Evolutionary conservation across 1,140 invertebrate genomes (phyloP).

Genomic region (Tetragonula clypearis): DNA sequence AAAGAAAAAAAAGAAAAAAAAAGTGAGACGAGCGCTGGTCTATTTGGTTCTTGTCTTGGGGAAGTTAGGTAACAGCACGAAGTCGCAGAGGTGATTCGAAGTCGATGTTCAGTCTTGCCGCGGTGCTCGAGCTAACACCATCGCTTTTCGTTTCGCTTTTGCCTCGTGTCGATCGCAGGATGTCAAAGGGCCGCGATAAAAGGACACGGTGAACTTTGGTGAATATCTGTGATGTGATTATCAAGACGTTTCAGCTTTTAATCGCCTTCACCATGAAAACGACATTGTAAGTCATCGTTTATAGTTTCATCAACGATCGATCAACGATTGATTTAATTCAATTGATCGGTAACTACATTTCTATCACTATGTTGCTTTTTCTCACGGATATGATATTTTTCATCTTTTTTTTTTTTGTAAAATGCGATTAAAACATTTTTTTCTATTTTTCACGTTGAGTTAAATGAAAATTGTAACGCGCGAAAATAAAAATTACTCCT

Average conservation of each 20-base stretch:
- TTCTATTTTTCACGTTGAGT: too few species aligned
- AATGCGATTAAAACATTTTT: too few species aligned
- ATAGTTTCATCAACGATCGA: not conserved
- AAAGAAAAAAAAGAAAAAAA: not conserved
- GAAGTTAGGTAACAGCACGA: constrained; percentile 58
- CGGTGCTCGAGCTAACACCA: constrained; percentile 41
- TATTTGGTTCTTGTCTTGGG: constrained; percentile 25
- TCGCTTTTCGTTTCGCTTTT: constrained; percentile 28
- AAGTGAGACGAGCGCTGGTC: not conserved
- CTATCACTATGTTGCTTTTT: not conserved
- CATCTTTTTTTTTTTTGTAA: too few species aligned
- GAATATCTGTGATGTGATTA: constrained; percentile 50
- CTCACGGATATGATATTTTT: not conserved
- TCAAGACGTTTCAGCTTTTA: not conserved
- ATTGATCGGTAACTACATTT: not conserved
- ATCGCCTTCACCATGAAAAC: constrained; percentile 5
- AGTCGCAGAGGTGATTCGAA: constrained; percentile 27
- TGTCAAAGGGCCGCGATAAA: constrained; percentile 25
- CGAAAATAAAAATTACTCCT: not conserved
- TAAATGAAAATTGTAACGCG: not conserved
- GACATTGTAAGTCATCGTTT: constrained; percentile 13
- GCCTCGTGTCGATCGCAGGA: not conserved
- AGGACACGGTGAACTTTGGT: constrained; percentile 16
- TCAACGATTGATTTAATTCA: not conserved
- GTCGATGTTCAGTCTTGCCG: constrained; percentile 45